Evolutionary conservation across 2,113 vertebrate species (phyloP).

Genomic region (Physeter macrocephalus): DNA sequence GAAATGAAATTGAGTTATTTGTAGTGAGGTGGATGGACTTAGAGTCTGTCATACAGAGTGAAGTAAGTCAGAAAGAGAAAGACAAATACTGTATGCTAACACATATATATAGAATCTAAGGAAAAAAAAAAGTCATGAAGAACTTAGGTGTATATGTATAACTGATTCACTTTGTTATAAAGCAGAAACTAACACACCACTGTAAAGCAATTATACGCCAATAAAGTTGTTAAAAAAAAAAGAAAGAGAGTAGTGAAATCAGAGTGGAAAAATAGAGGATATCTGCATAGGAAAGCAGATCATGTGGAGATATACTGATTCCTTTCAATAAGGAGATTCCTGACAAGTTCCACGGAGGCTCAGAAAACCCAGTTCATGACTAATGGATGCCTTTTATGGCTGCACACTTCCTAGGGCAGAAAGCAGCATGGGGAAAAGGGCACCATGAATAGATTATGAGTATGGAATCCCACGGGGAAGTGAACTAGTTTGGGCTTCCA

Average conservation of each 20-base stretch:
- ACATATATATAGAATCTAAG: too few species aligned
- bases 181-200: too few species aligned
- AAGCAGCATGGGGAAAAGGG: neutral
- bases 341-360: neutral
- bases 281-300: neutral
- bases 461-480: neutral
- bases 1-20: too few species aligned
- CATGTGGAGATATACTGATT: neutral
- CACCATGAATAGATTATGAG: neutral
- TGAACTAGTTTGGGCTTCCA: neutral
- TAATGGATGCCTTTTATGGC: neutral
- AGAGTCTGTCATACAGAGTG: too few species aligned
- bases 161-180: too few species aligned
- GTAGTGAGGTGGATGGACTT: too few species aligned
- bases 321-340: neutral
- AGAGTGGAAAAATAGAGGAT: neutral
- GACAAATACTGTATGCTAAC: too few species aligned
- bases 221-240: too few species aligned
- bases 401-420: neutral
- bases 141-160: too few species aligned
- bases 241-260: neutral
- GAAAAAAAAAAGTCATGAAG: too few species aligned
- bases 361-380: neutral
- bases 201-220: too few species aligned
- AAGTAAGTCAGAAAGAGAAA: too few species aligned